Evolutionary conservation across 1,140 invertebrate species (phyloP), one percentile per base, ranked within the genome.

Genomic region (Calliphora vicina): DNA sequence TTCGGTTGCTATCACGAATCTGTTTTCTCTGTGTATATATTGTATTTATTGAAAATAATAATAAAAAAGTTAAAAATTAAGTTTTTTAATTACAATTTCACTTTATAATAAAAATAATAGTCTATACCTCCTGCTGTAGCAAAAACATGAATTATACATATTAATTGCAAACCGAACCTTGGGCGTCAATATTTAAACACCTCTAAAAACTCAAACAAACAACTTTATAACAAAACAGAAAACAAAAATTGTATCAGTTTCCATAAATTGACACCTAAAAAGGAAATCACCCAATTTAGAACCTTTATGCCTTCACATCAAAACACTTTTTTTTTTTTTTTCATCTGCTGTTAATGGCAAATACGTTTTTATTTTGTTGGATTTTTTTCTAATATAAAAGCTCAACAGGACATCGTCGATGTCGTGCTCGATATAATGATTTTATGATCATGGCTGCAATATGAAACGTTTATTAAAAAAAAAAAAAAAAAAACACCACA

Each of bases 331-430:
- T 76, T 42, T n/a, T 2, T 8, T 43, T 78, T 78, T 43, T 10
- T 78, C 26, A 17, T 5, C 72, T 17, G 15, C 50, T 67, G 61
- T n/a, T 23, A 67, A 25, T 67, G 61, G n/a, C 42, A 78, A 42
- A 67, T 23, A 67, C 61, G 20, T 67, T 67, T 67, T 67, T 67
- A 57, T 3, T 67, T 23, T 23, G n/a, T 78, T 78, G 25, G n/a
- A 20, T 78, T 43, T 78, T 20, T 42, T 42, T 43, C 42, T 42
- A 29, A 35, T 61, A 82, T 71, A 82, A 82, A 82, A 82, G 85
- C 85, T 82, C 85, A 83, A 83, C 85, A 85, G 85, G 85, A 86
- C 80, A 81, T 78, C 35, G 43, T 67, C 20, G 20, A 25, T 15
- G 50, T 57, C 50, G 50, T 57, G 15, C 50, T 57, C 50, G 50